These are phyloP conservation scores for Drosophila hamatofila DNA, from an alignment of 2,888 invertebrate species.

Conservation along the genomic window DNA sequence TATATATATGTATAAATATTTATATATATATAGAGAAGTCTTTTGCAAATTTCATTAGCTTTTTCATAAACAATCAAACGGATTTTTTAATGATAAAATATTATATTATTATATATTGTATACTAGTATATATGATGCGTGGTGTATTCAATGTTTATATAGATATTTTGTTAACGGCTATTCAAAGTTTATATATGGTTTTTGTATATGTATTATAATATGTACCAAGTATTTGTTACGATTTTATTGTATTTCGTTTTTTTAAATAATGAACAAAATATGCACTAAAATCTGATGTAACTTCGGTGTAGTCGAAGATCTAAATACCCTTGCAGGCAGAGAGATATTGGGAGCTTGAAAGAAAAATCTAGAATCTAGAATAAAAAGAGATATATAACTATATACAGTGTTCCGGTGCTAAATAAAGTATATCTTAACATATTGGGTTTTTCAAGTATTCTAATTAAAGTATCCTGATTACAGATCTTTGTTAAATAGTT, in stretches of 20 bases:
- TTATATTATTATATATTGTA: slow-evolving; percentile 36
- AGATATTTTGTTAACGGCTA: slow-evolving; percentile 44
- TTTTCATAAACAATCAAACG: slow-evolving; percentile 66
- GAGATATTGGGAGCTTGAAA: neutral
- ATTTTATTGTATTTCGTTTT: slow-evolving; percentile 46
- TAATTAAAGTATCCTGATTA: neutral
- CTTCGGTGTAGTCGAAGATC: slow-evolving; percentile 22
- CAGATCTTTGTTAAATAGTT: neutral
- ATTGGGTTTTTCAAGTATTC: neutral
- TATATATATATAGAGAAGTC: slow-evolving; percentile 21
- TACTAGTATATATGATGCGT: slow-evolving; percentile 24
- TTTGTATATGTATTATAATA: slow-evolving; percentile 52
- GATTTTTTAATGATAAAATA: slow-evolving; percentile 28
- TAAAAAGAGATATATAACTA: neutral
- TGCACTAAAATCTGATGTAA: slow-evolving; percentile 15
- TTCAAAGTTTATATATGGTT: slow-evolving; percentile 38
- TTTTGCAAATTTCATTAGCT: slow-evolving; percentile 60
- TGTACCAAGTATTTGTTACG: slow-evolving; percentile 39
- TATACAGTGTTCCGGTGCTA: neutral
- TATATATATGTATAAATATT: slow-evolving; percentile 16
- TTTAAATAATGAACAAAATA: slow-evolving; percentile 7
- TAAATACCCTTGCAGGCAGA: slow-evolving; percentile 38
- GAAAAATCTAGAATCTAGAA: neutral
- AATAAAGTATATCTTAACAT: neutral
- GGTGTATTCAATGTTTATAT: slow-evolving; percentile 54